A percentile compares a stretch with the other conserved stretches of the same genome.
These are phyloP conservation scores for Margaritifera margaritifera DNA, from an alignment of 2,888 invertebrate genomes.

Conservation along the genomic window DNA sequence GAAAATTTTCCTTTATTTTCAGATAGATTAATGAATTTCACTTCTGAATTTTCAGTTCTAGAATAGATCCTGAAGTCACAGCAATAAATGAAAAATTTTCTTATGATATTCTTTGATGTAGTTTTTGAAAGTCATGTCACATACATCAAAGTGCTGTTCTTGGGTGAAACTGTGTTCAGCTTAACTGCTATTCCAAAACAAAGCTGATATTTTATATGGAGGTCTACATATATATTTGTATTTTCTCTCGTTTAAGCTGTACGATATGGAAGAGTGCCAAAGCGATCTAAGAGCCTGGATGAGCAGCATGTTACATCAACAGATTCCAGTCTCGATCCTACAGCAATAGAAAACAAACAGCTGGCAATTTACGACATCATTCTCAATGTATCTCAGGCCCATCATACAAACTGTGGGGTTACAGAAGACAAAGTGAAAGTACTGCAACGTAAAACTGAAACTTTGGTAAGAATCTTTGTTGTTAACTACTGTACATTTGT, in stretches of 20 bases:
- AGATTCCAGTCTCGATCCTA: slow-evolving; percentile 59
- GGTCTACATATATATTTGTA: no score
- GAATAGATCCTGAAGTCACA: no score
- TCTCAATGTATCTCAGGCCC: slow-evolving; percentile 84
- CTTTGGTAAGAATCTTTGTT: slow-evolving; percentile 74
- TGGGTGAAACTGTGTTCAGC: no score
- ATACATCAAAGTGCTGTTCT: no score
- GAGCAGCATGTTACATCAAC: slow-evolving; percentile 70
- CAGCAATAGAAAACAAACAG: slow-evolving; percentile 72
- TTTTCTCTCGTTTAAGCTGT: slow-evolving; percentile 77
- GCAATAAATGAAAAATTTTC: no score
- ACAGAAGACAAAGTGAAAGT: slow-evolving; percentile 87
- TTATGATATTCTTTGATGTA: no score
- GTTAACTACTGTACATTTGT: neutral
- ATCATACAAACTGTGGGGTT: slow-evolving; percentile 89
- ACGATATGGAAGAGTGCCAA: slow-evolving; percentile 96
- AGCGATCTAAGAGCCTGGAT: slow-evolving; percentile 88
- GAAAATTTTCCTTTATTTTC: no score
- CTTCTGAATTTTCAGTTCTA: no score
- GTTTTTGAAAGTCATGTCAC: no score
- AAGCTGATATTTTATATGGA: no score
- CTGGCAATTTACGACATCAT: slow-evolving; percentile 86
- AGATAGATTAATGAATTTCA: no score
- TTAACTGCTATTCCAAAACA: no score
- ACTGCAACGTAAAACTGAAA: slow-evolving; percentile 81